These are phyloP conservation scores for Chydorus sphaericus DNA, from an alignment of 2,888 invertebrate genomes.

Conservation along the genomic window DNA sequence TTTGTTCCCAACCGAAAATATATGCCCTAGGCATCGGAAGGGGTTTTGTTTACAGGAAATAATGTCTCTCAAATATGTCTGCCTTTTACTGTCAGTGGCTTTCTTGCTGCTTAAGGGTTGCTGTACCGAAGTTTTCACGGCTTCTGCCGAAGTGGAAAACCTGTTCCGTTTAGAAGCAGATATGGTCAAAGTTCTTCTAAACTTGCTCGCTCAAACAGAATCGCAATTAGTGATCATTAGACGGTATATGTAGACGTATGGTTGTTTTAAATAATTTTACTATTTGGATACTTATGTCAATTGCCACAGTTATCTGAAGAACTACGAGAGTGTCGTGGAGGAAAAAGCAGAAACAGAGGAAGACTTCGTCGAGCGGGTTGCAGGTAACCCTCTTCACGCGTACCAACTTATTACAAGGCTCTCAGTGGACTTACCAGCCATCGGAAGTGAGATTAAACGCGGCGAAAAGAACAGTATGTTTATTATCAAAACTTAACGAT, in stretches of 20 bases:
- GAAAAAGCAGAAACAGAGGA: conserved; percentile 13
- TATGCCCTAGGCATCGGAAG: too few species aligned
- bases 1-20: too few species aligned
- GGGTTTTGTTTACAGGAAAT: too few species aligned
- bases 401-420: conserved; percentile 25
- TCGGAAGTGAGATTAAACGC: conserved; percentile 19
- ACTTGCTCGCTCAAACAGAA: conserved; percentile 20
- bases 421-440: conserved; percentile 23
- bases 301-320: conserved; percentile 7
- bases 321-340: conserved; percentile 6
- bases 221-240: conserved; percentile 18
- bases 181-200: conserved; percentile 19
- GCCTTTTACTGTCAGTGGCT: too few species aligned
- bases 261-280: background rate
- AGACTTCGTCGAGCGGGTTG: conserved; percentile 18
- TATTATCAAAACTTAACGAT: too few species aligned
- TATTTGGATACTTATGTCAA: background rate
- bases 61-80: too few species aligned
- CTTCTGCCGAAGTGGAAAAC: conserved; percentile 18
- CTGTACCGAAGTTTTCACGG: conserved; percentile 20
- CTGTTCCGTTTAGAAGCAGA: conserved; percentile 20
- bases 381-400: conserved; percentile 25
- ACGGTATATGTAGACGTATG: conserved; percentile 15
- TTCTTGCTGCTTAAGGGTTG: too few species aligned
- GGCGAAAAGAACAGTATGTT: conserved; percentile 16